phyloP scores from a whole-genome alignment of 2,113 vertebrate genomes.

The Heliornis fulica region DNA sequence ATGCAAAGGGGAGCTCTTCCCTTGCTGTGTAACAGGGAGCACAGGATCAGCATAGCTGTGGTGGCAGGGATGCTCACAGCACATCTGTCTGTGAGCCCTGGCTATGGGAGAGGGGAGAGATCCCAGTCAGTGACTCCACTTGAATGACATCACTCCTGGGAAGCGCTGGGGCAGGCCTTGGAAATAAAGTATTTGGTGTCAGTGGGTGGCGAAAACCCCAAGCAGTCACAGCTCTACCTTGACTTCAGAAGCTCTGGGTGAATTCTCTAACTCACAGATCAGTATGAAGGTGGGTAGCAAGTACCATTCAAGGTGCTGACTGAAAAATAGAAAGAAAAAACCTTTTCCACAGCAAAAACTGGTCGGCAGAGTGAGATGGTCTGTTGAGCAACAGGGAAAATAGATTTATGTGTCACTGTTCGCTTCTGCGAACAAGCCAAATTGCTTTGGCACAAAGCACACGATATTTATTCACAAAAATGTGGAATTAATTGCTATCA shows the following conservation, averaged over 20 bases:
- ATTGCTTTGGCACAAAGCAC: slow-evolving; percentile 30
- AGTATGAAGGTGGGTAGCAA: background rate
- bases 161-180: background rate
- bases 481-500: slow-evolving; percentile 61
- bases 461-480: slow-evolving; percentile 49
- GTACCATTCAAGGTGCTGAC: background rate
- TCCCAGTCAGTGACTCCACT: background rate
- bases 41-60: rapidly evolving
- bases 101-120: background rate
- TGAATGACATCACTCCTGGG: background rate
- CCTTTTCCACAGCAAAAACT: background rate
- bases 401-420: slow-evolving; percentile 48
- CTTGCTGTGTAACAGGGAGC: background rate
- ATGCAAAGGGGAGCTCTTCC: background rate
- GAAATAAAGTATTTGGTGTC: background rate
- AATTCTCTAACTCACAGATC: background rate
- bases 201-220: background rate
- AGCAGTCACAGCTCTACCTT: background rate
- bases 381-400: slow-evolving; percentile 48
- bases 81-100: background rate
- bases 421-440: slow-evolving; percentile 5
- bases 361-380: background rate
- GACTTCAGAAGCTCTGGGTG: background rate
- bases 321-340: background rate
- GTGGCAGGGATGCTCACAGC: background rate